Evolutionary conservation across 1,140 invertebrate species (phyloP).

Genomic region (Danaus plexippus): DNA sequence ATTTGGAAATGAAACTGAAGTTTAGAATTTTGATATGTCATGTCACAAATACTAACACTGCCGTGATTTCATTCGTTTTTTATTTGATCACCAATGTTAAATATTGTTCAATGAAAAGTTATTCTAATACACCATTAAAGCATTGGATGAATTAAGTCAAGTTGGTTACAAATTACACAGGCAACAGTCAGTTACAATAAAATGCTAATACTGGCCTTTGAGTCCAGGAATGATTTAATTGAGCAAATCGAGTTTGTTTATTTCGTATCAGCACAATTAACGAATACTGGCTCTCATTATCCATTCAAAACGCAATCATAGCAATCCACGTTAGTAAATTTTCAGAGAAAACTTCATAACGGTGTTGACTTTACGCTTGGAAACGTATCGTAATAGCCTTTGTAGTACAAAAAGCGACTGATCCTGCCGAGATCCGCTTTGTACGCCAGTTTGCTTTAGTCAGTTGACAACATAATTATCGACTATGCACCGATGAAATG

Average conservation of each 20-base stretch:
- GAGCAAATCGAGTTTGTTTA: constrained; percentile 38
- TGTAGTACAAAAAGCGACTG: constrained; percentile 60
- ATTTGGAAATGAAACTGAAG: too few species aligned
- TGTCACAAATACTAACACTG: too few species aligned
- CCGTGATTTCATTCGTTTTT: too few species aligned
- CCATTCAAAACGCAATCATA: constrained; percentile 60
- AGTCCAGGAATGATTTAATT: constrained; percentile 45
- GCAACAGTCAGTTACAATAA: constrained; percentile 41
- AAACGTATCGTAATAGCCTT: constrained; percentile 63
- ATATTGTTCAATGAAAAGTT: constrained; percentile 2
- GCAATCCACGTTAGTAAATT: constrained; percentile 55
- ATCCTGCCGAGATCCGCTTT: constrained; percentile 55
- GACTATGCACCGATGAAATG: constrained; percentile 34
- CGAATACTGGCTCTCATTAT: constrained; percentile 54
- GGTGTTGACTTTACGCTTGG: constrained; percentile 35
- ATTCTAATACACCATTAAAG: constrained; percentile 8
- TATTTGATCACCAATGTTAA: not conserved
- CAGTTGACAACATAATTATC: constrained; percentile 66
- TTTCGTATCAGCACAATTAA: constrained; percentile 65
- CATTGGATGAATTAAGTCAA: constrained; percentile 27
- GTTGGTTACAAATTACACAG: constrained; percentile 37
- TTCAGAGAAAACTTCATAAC: constrained; percentile 49
- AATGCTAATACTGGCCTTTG: constrained; percentile 43
- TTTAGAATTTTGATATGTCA: too few species aligned
- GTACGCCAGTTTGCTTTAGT: constrained; percentile 46